Evolutionary conservation across 2,113 vertebrate genomes (phyloP), one percentile per base, ranked within the genome.

Genomic region (Thamnaconus septentrionalis): DNA sequence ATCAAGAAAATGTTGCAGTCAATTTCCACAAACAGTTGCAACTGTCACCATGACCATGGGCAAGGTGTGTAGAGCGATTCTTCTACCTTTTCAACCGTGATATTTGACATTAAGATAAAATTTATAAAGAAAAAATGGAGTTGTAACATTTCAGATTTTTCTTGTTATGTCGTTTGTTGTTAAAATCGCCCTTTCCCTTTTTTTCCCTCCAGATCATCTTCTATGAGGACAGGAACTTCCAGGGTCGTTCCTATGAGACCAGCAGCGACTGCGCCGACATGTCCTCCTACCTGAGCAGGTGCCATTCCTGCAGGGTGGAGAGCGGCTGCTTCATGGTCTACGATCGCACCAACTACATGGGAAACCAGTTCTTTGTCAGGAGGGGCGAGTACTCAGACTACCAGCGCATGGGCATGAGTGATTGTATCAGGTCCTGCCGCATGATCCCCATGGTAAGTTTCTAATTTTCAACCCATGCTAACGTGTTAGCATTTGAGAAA

Each of bases 301-400:
- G 86, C 41, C 86, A 91, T 7, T 92, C 91, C 78, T 86, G 85
- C 87, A 84, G 87, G 76, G 89, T 92, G 80, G 90, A 92, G 73
- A 91, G 65, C 0, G 89, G 91, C 75, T 91, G 90, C 80, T 92
- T 91, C 89, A 91, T 92, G 88, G 79, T 87, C 60, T 91, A 91
- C 5, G 90, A 91, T 64, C 85, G 89, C 3, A 56, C 75, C 63
- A 87, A 77, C 85, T 91, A 65, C 82, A 86, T 84, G 88, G 90
- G 90, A 0, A 64, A 49, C 11, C 90, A 91, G 88, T 83, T 80
- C 73, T 91, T 89, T 79, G 1, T 91, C 68, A 89, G 77, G 69
- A 90, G 87, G 65, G 90, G 90, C 6, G 91, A 92, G 71, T 89
- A 91, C 71, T 18, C 59, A 1, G 91, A 92, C 69, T 88, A 89